A percentile compares a stretch with the other conserved stretches of the same genome.
phyloP scores from a whole-genome alignment of 2,797 vertebrate species.

The Myioborus melanocephalus region DNA sequence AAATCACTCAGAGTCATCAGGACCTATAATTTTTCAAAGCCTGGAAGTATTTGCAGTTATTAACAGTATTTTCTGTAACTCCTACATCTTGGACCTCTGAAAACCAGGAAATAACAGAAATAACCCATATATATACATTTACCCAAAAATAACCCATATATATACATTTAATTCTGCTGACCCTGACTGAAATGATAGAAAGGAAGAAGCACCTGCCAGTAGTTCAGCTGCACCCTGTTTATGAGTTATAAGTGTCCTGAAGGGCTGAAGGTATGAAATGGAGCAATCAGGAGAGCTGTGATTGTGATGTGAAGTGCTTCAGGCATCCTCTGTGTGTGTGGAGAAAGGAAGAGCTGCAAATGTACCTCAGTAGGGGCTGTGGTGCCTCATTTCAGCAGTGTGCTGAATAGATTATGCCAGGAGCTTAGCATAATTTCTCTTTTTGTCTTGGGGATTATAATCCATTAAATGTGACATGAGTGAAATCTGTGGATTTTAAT shows the following conservation, averaged over 20 bases:
- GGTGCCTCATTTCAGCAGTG: neutral
- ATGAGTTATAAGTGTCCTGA: neutral
- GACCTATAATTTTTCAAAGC: neutral
- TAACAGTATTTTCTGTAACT: neutral
- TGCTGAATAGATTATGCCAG: neutral
- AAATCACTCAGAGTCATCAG: neutral
- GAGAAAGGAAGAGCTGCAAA: neutral
- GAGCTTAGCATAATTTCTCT: neutral
- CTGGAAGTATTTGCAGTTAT: neutral
- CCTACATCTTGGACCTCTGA: neutral
- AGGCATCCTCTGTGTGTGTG: neutral
- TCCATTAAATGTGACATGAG: neutral
- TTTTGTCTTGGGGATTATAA: constrained; percentile 17
- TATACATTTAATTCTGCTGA: neutral
- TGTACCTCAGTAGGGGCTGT: neutral
- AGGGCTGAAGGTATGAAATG: neutral
- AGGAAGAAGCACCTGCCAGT: neutral
- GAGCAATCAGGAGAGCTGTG: neutral
- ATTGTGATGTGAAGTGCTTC: neutral
- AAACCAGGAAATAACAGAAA: neutral
- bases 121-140: neutral
- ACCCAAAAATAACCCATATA: neutral
- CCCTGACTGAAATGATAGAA: neutral
- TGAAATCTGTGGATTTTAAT: neutral
- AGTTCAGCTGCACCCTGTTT: neutral